Evolutionary conservation across 92 coral and sea anemone species (phyloP).

Genomic region (Siderastrea radians): DNA sequence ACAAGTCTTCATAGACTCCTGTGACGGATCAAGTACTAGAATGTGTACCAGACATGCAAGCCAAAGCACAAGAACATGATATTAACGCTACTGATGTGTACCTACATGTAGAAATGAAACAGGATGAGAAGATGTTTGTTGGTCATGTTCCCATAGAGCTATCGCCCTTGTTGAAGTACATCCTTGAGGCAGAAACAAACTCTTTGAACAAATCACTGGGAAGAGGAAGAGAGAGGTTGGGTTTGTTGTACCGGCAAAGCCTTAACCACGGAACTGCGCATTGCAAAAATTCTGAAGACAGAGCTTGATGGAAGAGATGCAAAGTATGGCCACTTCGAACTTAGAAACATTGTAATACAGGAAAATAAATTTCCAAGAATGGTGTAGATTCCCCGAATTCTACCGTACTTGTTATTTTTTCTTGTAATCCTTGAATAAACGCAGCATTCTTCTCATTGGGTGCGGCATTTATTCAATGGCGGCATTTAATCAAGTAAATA

Average conservation of each 20-base stretch:
- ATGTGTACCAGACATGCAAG: conserved; percentile 14
- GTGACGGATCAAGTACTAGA: background rate
- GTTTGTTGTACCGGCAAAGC: background rate
- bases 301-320: background rate
- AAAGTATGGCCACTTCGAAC: no score
- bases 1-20: conserved; percentile 48
- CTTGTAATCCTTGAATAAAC: no score
- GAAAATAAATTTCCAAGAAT: no score
- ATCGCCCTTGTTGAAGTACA: conserved; percentile 18
- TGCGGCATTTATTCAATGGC: no score
- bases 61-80: conserved; percentile 49
- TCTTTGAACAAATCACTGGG: background rate
- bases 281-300: conserved; percentile 34
- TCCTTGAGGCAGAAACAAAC: background rate
- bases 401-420: no score
- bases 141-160: conserved; percentile 51
- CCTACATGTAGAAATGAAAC: conserved; percentile 15
- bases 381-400: no score
- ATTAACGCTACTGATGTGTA: conserved; percentile 31
- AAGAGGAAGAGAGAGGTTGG: background rate
- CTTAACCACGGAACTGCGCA: background rate
- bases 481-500: no score
- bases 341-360: no score
- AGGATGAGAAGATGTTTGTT: conserved; percentile 41
- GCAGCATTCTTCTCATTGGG: no score